These are phyloP conservation scores for Corythaixoides concolor DNA, from an alignment of 2,113 vertebrate genomes.

Conservation along the genomic window DNA sequence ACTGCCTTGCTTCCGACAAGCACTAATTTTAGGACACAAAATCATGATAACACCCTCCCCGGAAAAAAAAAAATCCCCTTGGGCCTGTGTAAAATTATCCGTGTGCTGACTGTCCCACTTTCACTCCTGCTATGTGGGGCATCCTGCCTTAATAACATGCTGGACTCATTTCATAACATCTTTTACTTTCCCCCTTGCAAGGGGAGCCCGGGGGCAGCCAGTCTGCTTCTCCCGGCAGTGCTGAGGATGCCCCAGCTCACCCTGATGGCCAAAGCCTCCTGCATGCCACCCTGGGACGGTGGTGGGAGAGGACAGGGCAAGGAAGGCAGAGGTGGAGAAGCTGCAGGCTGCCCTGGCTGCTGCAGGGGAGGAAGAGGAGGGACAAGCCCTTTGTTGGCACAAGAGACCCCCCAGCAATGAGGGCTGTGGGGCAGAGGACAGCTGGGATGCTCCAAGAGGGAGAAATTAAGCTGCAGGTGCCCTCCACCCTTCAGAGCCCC, in stretches of 20 bases:
- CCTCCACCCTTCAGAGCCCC: neutral
- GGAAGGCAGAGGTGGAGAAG: neutral
- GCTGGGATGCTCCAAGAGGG: neutral
- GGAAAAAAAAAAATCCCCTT: neutral
- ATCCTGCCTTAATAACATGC: constrained; percentile 39
- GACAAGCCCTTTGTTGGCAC: neutral
- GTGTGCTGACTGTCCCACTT: constrained; percentile 55
- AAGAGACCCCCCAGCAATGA: neutral
- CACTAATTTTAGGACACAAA: constrained; percentile 51
- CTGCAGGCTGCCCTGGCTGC: neutral
- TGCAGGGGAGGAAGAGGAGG: neutral
- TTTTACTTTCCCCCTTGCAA: neutral
- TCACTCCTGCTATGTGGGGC: constrained; percentile 22
- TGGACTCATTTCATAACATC: neutral
- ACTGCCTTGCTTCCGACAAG: neutral
- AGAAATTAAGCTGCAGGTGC: neutral
- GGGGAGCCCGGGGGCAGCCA: neutral
- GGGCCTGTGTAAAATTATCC: constrained; percentile 48
- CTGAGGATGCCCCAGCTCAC: neutral
- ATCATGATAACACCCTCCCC: constrained; percentile 27
- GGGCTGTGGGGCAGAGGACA: neutral
- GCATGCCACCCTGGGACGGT: neutral
- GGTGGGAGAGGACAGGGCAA: neutral
- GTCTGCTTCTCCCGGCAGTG: neutral
- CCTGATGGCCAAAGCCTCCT: neutral